Percentiles rank a stretch among this genome's conserved stretches.
Conservation (phyloP, 2,113 vertebrate species). For the Boulengeromyrus knoepffleri region DNA sequence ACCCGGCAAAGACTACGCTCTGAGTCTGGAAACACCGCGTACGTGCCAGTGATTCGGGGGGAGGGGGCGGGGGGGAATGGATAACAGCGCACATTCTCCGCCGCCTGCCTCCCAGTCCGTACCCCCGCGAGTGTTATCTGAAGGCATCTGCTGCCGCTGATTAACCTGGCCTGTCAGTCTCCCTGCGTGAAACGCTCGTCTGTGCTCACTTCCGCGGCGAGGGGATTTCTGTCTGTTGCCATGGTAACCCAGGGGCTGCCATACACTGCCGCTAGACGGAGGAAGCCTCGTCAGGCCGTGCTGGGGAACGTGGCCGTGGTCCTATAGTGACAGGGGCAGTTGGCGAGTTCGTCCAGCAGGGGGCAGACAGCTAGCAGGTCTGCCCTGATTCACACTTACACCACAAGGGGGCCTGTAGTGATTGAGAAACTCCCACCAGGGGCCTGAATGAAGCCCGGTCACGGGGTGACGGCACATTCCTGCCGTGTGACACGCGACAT, state of each 20-base stretch:
- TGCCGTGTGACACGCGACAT: neutral
- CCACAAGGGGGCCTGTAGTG: neutral
- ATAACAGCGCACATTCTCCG: neutral
- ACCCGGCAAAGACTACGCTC: neutral
- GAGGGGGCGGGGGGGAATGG: neutral
- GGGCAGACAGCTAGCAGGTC: neutral
- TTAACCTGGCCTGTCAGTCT: slow-evolving; percentile 1
- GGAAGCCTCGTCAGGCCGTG: neutral
- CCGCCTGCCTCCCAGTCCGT: neutral
- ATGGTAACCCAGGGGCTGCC: slow-evolving; percentile 6
- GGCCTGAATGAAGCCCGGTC: neutral
- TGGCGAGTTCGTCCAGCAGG: neutral
- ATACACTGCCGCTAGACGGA: neutral
- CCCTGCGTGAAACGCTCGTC: neutral
- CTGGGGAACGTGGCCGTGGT: neutral
- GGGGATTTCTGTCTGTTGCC: slow-evolving; percentile 24
- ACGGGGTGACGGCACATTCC: neutral
- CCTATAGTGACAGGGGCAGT: neutral
- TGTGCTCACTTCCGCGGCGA: neutral
- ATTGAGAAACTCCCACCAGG: neutral
- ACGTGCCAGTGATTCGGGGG: neutral
- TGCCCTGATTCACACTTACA: neutral
- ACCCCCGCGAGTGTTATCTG: neutral
- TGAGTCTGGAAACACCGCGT: neutral
- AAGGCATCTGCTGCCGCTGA: neutral